Evolutionary conservation across 2,888 invertebrate genomes (phyloP).

Genomic region (Metallyticus violacea): DNA sequence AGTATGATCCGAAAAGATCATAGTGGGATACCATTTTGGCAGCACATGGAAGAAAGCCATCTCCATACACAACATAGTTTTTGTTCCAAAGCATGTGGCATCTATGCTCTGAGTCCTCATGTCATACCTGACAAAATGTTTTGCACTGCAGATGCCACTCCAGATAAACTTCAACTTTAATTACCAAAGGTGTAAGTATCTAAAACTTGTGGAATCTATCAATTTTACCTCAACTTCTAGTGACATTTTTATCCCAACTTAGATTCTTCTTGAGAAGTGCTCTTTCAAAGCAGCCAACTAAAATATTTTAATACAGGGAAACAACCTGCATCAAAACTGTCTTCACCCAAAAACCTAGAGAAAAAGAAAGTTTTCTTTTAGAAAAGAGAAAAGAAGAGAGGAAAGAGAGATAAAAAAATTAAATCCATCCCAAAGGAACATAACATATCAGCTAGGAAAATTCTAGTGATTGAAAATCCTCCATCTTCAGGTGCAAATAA

Average conservation of each 20-base stretch:
- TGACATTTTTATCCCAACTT: not conserved
- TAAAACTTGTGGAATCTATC: not conserved
- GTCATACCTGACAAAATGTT: too few relatives aligned
- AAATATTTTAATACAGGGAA: too few relatives aligned
- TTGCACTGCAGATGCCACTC: not conserved
- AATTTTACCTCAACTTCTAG: not conserved
- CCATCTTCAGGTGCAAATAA: not conserved
- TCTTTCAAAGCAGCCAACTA: not conserved
- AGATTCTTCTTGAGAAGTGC: too few relatives aligned
- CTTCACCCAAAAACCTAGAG: too few relatives aligned
- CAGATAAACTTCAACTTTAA: not conserved
- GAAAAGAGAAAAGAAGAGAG: not conserved
- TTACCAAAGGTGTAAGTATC: not conserved
- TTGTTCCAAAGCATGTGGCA: too few relatives aligned
- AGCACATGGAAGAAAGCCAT: too few relatives aligned
- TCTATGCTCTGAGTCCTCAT: too few relatives aligned
- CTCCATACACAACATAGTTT: too few relatives aligned
- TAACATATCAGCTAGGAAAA: too few relatives aligned
- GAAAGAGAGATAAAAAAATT: not conserved
- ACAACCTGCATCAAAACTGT: too few relatives aligned
- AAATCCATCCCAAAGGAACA: not conserved
- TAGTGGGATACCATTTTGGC: not conserved
- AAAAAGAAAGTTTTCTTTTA: not conserved
- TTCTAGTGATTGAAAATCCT: too few relatives aligned
- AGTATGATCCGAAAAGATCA: not conserved